Conservation (phyloP, 2,888 invertebrate genomes). For the Parnassius apollo region DNA sequence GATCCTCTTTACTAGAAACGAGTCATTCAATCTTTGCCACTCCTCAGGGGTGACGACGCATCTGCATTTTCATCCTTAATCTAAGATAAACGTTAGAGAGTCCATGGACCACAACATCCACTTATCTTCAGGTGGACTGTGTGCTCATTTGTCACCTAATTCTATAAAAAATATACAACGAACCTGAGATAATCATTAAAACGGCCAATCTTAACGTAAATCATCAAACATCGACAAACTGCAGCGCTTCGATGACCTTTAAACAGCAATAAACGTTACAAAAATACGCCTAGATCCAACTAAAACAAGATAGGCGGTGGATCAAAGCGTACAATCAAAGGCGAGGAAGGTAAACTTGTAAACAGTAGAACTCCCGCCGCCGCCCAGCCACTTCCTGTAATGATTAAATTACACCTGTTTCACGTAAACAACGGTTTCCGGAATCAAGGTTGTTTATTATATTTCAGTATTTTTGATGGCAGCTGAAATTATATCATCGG, state of each 20-base stretch:
- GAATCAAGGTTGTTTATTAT: constrained; percentile 26
- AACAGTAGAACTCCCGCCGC: constrained; percentile 34
- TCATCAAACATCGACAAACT: background rate
- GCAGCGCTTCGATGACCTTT: constrained; percentile 2
- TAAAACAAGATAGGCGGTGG: constrained; percentile 35
- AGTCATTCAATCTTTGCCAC: too few species aligned
- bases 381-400: constrained; percentile 47
- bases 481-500: constrained; percentile 2
- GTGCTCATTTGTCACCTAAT: too few species aligned
- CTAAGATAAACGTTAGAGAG: too few species aligned
- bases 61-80: too few species aligned
- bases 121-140: too few species aligned
- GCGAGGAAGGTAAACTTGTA: constrained; percentile 30
- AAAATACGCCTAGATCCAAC: constrained; percentile 33
- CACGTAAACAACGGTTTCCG: constrained; percentile 50
- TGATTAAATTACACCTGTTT: constrained; percentile 56
- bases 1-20: too few species aligned
- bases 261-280: constrained; percentile 29
- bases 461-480: constrained; percentile 16
- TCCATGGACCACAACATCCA: too few species aligned
- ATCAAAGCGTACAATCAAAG: constrained; percentile 49
- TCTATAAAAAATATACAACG: too few species aligned
- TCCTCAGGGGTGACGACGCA: too few species aligned
- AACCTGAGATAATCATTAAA: too few species aligned
- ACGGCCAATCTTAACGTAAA: too few species aligned